Conservation (phyloP, 37 sponge, comb jelly and placozoan species). For the Geodia barretti region DNA sequence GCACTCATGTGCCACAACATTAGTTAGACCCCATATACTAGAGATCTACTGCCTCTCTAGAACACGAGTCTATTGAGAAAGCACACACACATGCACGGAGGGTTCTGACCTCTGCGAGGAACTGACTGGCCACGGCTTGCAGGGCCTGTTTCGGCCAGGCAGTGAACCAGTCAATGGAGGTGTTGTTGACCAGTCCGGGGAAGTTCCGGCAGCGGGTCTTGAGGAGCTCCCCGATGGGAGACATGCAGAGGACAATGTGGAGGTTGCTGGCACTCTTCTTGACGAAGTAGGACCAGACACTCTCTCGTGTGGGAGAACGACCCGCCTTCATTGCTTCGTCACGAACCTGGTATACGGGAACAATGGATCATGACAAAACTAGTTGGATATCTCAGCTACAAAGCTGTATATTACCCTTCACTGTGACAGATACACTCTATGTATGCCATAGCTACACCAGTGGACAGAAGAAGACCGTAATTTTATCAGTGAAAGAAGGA, state of each 20-base stretch:
- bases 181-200: conserved; percentile 96
- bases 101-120: conserved; percentile 91
- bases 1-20: too few relatives aligned
- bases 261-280: conserved; percentile 90
- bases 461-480: too few relatives aligned
- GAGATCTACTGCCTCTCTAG: too few relatives aligned
- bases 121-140: conserved; percentile 93
- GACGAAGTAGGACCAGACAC: conserved; percentile 93
- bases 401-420: too few relatives aligned
- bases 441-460: too few relatives aligned
- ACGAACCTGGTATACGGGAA: conserved; percentile 61
- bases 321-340: conserved; percentile 92
- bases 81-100: too few relatives aligned
- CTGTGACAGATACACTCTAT: too few relatives aligned
- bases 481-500: too few relatives aligned
- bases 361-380: too few relatives aligned
- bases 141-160: conserved; percentile 99
- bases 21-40: too few relatives aligned
- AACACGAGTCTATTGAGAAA: too few relatives aligned
- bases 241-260: conserved; percentile 97
- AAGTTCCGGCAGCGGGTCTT: conserved; percentile 97
- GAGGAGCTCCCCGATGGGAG: conserved; percentile 94
- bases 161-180: conserved; percentile 99
- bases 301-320: conserved; percentile 87
- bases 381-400: too few relatives aligned